phyloP scores from a whole-genome alignment of 2,113 vertebrate genomes.

The Saimiri boliviensis region DNA sequence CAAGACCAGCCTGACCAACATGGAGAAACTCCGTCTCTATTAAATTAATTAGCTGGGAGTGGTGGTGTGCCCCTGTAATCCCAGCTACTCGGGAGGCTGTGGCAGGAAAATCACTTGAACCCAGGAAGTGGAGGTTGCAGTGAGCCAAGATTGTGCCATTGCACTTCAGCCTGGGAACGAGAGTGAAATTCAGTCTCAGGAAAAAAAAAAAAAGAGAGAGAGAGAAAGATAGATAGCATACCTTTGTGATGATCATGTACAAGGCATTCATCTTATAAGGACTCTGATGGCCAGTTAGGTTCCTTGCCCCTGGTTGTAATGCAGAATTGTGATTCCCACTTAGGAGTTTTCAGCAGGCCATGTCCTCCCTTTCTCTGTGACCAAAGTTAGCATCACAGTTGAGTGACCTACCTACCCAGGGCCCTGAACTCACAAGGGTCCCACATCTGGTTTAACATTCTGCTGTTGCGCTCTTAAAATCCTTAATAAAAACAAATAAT shows the following conservation, averaged over 20 bases:
- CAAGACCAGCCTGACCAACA: too few relatives aligned
- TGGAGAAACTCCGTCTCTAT: too few relatives aligned
- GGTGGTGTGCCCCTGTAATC: too few relatives aligned
- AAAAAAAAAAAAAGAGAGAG: neutral
- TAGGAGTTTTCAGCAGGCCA: rapidly evolving
- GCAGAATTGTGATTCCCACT: neutral
- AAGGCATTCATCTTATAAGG: neutral
- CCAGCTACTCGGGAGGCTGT: too few relatives aligned
- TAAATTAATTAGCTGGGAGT: too few relatives aligned
- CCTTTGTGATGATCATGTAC: neutral
- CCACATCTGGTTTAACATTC: neutral
- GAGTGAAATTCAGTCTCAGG: neutral
- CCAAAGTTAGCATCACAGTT: rapidly evolving
- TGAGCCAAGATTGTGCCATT: too few relatives aligned
- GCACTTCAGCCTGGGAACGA: too few relatives aligned
- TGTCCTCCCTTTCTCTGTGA: neutral
- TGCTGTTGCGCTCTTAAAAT: neutral
- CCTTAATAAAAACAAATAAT: neutral
- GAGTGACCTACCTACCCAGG: rapidly evolving
- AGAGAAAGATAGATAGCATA: too few relatives aligned
- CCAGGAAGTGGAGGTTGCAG: too few relatives aligned
- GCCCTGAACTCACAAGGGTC: neutral
- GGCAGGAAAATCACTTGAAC: too few relatives aligned
- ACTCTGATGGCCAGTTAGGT: neutral
- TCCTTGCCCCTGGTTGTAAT: neutral